A percentile compares a stretch with the other conserved stretches of the same genome.
Evolutionary conservation across 2,113 vertebrate genomes (phyloP).

Genomic region (Tympanuchus pallidicinctus): DNA sequence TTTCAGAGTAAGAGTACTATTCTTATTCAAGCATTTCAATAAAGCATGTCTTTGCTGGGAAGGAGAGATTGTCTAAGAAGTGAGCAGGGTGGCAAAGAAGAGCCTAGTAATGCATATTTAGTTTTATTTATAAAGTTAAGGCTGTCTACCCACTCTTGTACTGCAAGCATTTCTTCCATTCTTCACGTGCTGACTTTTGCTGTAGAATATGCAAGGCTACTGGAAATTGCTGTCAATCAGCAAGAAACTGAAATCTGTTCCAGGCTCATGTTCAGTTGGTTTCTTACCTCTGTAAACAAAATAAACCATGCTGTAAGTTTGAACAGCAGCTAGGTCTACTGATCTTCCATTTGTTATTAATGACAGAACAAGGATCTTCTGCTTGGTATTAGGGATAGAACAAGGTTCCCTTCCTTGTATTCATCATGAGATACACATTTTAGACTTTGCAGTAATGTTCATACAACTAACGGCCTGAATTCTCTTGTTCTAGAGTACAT

Average conservation of each 20-base stretch:
- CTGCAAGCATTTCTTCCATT: neutral
- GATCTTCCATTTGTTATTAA: neutral
- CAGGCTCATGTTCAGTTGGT: conserved; percentile 81
- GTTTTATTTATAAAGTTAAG: neutral
- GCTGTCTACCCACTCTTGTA: neutral
- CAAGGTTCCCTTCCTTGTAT: neutral
- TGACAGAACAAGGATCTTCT: neutral
- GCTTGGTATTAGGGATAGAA: neutral
- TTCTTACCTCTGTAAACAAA: conserved; percentile 77
- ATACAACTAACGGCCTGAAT: neutral
- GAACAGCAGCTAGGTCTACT: neutral
- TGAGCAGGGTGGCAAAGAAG: neutral
- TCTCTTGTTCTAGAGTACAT: neutral
- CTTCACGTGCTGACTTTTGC: neutral
- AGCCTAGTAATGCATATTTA: neutral
- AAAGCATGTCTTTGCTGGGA: neutral
- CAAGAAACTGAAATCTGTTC: conserved; percentile 87
- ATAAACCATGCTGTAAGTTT: neutral
- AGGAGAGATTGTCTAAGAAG: neutral
- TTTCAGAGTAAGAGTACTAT: neutral
- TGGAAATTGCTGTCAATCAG: conserved; percentile 51
- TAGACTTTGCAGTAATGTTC: neutral
- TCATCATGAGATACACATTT: fast-evolving
- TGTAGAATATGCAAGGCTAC: conserved; percentile 31
- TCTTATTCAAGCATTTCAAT: neutral